A percentile compares a stretch with the other conserved stretches of the same genome.
Evolutionary conservation across 2,113 vertebrate genomes (phyloP).

Genomic region (Burhinus bistriatus): DNA sequence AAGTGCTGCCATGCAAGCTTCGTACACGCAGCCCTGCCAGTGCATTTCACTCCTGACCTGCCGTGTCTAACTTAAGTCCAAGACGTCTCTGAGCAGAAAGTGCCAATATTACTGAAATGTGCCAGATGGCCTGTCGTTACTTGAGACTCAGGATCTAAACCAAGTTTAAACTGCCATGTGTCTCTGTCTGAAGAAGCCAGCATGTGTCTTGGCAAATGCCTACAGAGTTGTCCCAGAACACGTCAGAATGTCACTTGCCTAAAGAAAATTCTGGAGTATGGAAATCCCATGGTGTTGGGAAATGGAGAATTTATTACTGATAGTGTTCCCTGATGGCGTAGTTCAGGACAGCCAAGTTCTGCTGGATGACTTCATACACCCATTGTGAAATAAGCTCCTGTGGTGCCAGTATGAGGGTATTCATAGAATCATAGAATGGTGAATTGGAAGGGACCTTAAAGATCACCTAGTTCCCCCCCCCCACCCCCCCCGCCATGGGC

Average conservation of each 20-base stretch:
- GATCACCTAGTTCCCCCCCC: not conserved
- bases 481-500: not conserved
- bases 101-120: not conserved
- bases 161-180: not conserved
- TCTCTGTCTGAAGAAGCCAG: constrained; percentile 26
- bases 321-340: not conserved
- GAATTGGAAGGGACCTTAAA: not conserved
- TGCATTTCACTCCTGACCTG: not conserved
- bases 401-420: not conserved
- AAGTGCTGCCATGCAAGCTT: not conserved
- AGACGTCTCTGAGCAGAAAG: not conserved
- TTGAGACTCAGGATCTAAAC: not conserved
- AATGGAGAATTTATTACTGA: not conserved
- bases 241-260: not conserved
- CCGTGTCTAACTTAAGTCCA: not conserved
- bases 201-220: not conserved
- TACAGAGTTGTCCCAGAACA: not conserved
- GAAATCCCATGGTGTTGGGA: not conserved
- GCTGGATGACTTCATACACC: not conserved
- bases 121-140: constrained; percentile 16
- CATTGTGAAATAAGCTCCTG: not conserved
- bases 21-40: not conserved
- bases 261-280: not conserved
- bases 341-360: not conserved
- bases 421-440: not conserved